Evolutionary conservation across 2,113 vertebrate genomes (phyloP).

Genomic region (Sylvilagus bachmani): DNA sequence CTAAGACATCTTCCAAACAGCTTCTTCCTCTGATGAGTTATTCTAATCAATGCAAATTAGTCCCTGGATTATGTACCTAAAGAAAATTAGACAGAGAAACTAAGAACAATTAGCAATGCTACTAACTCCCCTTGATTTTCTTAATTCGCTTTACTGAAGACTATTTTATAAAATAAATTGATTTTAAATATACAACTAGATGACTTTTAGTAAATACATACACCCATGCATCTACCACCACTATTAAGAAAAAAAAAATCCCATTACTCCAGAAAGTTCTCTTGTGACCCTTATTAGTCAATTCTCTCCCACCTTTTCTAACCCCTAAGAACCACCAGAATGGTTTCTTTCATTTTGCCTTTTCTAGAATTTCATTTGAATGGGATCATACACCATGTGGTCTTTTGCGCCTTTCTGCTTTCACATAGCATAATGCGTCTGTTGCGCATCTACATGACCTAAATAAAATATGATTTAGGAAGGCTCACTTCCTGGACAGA

Average conservation of each 20-base stretch:
- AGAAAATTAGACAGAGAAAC: conserved; percentile 14
- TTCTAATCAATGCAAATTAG: conserved; percentile 62
- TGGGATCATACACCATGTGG: neutral
- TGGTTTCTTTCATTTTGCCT: neutral
- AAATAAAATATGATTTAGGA: conserved; percentile 49
- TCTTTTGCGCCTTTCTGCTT: conserved; percentile 5
- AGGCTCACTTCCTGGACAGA: neutral
- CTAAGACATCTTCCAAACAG: conserved; percentile 45
- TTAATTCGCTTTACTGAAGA: neutral
- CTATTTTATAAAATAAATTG: conserved; percentile 27
- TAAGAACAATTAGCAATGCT: neutral
- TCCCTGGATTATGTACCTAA: neutral
- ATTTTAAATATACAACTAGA: neutral
- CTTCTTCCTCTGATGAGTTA: conserved; percentile 23
- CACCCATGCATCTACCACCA: neutral
- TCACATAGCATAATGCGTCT: neutral
- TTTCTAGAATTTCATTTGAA: neutral
- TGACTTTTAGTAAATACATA: conserved; percentile 31
- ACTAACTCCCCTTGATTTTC: conserved; percentile 16
- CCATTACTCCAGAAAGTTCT: neutral
- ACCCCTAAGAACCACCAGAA: neutral
- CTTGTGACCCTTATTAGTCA: neutral
- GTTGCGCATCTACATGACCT: conserved; percentile 2
- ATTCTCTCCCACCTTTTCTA: neutral
- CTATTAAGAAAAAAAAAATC: neutral